Conservation (phyloP, 2,797 vertebrate species). For the Rhinichthys osculus region DNA sequence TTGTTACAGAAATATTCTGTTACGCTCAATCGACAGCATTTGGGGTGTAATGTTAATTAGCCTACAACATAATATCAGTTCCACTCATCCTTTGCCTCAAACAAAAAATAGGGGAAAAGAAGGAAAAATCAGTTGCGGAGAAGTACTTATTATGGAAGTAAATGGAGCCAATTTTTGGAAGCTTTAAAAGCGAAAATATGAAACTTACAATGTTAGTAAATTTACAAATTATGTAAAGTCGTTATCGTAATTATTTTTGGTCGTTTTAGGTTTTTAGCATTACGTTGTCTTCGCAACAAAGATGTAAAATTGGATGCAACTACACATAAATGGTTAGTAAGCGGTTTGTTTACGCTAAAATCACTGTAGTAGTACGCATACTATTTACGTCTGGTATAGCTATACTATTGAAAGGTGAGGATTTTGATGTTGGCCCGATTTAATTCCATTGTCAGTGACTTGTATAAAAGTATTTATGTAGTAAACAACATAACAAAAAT, state of each 20-base stretch:
- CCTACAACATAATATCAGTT: background rate
- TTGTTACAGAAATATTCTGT: background rate
- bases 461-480: background rate
- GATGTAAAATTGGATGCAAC: background rate
- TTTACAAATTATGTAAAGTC: background rate
- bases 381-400: background rate
- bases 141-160: background rate
- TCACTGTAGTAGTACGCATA: background rate
- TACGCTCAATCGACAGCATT: background rate
- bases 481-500: background rate
- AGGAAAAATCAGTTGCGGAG: background rate
- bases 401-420: background rate
- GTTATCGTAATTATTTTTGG: background rate
- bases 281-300: background rate
- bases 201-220: background rate
- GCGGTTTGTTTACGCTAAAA: background rate
- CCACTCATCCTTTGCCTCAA: no score
- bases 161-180: background rate
- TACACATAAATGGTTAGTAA: background rate
- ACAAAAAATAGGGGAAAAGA: no score
- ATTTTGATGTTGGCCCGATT: no score
- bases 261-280: background rate
- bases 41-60: background rate
- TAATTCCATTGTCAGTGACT: background rate
- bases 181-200: background rate